These are phyloP conservation scores for Siphlonurus alternatus DNA, from an alignment of 2,888 invertebrate genomes.

Conservation along the genomic window DNA sequence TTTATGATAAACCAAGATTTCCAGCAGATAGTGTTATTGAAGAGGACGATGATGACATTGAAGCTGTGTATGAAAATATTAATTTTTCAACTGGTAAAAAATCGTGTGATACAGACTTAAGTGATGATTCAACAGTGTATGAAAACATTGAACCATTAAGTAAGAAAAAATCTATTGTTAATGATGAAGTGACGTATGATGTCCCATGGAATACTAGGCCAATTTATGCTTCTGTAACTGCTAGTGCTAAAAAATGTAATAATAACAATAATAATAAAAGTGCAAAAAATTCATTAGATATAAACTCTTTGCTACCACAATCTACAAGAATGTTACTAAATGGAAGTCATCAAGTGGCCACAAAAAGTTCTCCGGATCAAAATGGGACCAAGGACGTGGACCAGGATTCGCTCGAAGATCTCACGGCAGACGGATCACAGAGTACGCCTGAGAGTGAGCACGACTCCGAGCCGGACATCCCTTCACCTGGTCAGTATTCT, in stretches of 20 bases:
- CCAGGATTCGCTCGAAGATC: constrained; percentile 5
- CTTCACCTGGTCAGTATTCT: constrained; percentile 6
- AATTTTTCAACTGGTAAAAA: not conserved
- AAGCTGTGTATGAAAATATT: constrained; percentile 3
- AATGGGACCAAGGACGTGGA: not conserved
- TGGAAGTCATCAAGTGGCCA: not conserved
- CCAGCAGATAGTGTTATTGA: not conserved
- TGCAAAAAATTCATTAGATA: not conserved
- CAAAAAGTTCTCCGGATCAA: not conserved
- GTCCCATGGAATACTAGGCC: constrained; percentile 14
- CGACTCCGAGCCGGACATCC: constrained; percentile 1
- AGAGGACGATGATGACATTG: not conserved
- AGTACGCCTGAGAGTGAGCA: not conserved
- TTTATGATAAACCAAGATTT: not conserved
- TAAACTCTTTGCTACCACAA: not conserved
- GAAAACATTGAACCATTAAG: not conserved
- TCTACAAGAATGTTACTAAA: constrained; percentile 3
- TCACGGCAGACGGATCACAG: no score
- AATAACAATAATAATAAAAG: not conserved
- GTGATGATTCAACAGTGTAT: constrained; percentile 1
- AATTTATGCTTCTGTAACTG: constrained; percentile 12
- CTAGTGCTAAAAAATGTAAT: not conserved
- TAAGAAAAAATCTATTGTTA: not conserved
- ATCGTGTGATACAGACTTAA: not conserved
- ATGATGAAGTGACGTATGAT: constrained; percentile 13